Evolutionary conservation across 2,113 vertebrate species (phyloP).

Genomic region (Esox niger): DNA sequence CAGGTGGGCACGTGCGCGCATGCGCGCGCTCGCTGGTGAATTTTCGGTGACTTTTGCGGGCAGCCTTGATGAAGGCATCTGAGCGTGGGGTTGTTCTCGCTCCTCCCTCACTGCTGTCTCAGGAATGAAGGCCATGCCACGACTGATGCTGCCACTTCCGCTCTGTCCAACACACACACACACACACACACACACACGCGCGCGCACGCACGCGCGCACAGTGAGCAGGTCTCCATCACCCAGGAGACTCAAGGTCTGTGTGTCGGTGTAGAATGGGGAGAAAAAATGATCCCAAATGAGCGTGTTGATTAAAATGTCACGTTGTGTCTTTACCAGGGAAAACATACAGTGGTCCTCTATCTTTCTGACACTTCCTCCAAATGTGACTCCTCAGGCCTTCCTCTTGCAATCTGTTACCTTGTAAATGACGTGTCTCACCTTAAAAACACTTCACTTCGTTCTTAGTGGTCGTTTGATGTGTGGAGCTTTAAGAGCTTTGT

Average conservation of each 20-base stretch:
- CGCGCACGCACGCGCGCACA: neutral
- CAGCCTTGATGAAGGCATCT: slow-evolving; percentile 15
- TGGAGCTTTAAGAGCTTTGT: neutral
- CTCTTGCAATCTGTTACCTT: neutral
- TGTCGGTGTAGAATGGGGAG: slow-evolving; percentile 46
- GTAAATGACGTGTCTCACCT: neutral
- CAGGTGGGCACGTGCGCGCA: neutral
- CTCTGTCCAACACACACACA: no score
- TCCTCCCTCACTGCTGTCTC: slow-evolving; percentile 2
- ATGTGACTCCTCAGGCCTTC: neutral
- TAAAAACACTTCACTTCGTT: neutral
- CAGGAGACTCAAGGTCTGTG: slow-evolving; percentile 65
- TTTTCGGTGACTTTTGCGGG: slow-evolving; percentile 12
- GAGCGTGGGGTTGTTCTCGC: neutral
- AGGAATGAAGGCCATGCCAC: slow-evolving; percentile 15
- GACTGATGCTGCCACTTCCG: slow-evolving; percentile 6
- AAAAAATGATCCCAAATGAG: slow-evolving; percentile 64
- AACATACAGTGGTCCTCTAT: slow-evolving; percentile 52
- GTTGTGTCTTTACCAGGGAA: slow-evolving; percentile 52
- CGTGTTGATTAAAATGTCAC: slow-evolving; percentile 69
- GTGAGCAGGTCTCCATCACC: slow-evolving; percentile 62
- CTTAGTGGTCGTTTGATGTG: neutral
- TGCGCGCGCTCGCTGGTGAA: neutral
- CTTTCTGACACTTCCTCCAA: slow-evolving; percentile 29
- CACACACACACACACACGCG: neutral